Base-by-base conservation (phyloP, 2,113 vertebrate species). In the Anthoscopus minutus region DNA sequence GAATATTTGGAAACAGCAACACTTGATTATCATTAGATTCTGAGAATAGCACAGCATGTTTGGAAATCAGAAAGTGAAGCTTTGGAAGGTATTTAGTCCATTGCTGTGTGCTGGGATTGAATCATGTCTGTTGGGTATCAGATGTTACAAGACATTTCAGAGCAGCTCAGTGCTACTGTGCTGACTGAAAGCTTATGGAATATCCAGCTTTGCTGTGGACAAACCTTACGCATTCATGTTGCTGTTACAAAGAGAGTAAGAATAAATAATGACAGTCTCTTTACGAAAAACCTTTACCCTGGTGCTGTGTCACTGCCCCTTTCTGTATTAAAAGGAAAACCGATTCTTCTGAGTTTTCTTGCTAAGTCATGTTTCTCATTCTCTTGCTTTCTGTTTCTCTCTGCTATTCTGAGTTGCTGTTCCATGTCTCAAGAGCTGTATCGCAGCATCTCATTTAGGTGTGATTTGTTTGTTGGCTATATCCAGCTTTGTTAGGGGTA, bases 81-180 rank as follows among this genome's bases (percentile, higher is more conserved):
- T 53, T 31, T 70, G 56, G 45, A 82, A n/a, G 11, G 23, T 58
- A 10, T 38, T 23, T 18, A 4, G 24, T 42, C 33, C 19, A 1
- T 45, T 38, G 40, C 15, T 0, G 0, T 5, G 10, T 45, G 11
- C 47, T 50, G 37, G 33, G 7, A 3, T 33, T 67, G 18, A 30
- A 31, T 77, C 33, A 5, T 2, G 0, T 22, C 2, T 40, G 3
- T 22, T 23, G 8, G 38, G 25, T 54, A 6, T 69, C 1, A 14
- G 53, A 37, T 38, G 20, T 28, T 35, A 42, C 4, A 51, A 79
- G 76, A 57, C 27, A 14, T 61, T 57, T 44, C 62, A 12, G 14
- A 65, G 37, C 54, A 62, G 11, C 31, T n/a, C 28, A 62, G 30
- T 33, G 74, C n/a, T 3, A 7, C 48, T 1, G 1, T 9, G 24